phyloP scores from a whole-genome alignment of 1,140 invertebrate genomes.

The Asobara japonica region DNA sequence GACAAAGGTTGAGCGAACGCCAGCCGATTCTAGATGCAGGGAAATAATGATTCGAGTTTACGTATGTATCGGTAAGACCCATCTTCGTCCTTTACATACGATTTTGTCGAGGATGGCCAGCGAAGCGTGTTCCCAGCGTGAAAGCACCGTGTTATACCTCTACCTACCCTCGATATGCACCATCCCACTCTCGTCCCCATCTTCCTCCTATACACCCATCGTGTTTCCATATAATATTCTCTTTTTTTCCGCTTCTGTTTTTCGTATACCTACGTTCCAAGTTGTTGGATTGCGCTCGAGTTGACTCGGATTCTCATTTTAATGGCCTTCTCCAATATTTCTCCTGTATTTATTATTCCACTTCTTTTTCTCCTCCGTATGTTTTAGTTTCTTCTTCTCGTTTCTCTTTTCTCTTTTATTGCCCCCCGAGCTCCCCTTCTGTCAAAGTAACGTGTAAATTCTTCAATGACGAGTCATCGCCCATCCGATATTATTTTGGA shows the following conservation, averaged over 20 bases:
- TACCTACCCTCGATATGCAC: not conserved
- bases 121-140: slow-evolving; percentile 30
- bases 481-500: not conserved
- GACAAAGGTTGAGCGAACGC: slow-evolving; percentile 31
- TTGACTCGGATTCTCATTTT: slow-evolving; percentile 33
- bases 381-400: not conserved
- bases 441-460: slow-evolving; percentile 23
- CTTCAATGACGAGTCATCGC: slow-evolving; percentile 30
- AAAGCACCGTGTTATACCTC: slow-evolving; percentile 26
- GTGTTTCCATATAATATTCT: slow-evolving; percentile 11
- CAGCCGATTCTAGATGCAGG: slow-evolving; percentile 28
- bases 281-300: slow-evolving; percentile 34
- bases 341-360: not conserved
- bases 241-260: not conserved
- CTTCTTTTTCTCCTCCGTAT: slow-evolving; percentile 18
- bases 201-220: not conserved
- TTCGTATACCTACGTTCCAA: slow-evolving; percentile 23
- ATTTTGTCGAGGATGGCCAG: slow-evolving; percentile 34
- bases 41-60: slow-evolving; percentile 33
- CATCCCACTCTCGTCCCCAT: not conserved
- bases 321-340: slow-evolving; percentile 28
- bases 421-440: not conserved
- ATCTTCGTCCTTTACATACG: slow-evolving; percentile 36
- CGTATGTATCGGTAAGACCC: slow-evolving; percentile 33
- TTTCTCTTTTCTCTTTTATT: not conserved